Conservation (phyloP, 2,797 vertebrate genomes). For the Gallinago solitaria region DNA sequence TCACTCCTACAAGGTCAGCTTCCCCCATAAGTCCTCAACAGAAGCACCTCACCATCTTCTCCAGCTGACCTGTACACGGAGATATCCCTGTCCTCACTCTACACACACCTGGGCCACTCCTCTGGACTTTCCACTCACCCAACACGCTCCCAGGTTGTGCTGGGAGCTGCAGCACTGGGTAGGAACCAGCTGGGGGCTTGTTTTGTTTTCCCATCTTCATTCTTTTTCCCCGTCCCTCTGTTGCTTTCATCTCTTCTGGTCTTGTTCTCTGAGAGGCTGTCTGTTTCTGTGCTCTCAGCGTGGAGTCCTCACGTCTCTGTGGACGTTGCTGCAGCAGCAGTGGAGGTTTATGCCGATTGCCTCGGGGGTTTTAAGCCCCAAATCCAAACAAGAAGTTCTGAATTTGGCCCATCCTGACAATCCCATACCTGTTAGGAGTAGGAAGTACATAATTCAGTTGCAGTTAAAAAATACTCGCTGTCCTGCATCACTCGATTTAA, state of each 20-base stretch:
- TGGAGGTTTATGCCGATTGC: neutral
- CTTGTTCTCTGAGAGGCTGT: neutral
- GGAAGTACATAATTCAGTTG: neutral
- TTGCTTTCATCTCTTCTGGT: neutral
- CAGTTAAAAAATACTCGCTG: neutral
- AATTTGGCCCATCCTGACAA: neutral
- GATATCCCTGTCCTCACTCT: neutral
- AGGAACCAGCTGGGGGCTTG: neutral
- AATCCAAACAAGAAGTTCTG: neutral
- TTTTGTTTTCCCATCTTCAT: neutral
- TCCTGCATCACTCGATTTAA: neutral
- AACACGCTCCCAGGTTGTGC: neutral
- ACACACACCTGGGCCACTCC: neutral
- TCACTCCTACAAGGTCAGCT: neutral
- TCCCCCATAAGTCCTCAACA: neutral
- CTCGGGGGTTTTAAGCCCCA: neutral
- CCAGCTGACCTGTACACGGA: accelerated
- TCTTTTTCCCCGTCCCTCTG: neutral
- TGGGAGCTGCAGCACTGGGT: neutral
- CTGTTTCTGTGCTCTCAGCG: neutral
- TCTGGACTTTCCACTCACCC: neutral
- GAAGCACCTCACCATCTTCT: neutral
- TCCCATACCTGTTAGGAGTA: neutral
- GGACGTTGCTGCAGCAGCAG: neutral
- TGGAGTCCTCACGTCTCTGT: neutral